Conservation (phyloP, 2,797 vertebrate genomes). For the Paguma larvata region DNA sequence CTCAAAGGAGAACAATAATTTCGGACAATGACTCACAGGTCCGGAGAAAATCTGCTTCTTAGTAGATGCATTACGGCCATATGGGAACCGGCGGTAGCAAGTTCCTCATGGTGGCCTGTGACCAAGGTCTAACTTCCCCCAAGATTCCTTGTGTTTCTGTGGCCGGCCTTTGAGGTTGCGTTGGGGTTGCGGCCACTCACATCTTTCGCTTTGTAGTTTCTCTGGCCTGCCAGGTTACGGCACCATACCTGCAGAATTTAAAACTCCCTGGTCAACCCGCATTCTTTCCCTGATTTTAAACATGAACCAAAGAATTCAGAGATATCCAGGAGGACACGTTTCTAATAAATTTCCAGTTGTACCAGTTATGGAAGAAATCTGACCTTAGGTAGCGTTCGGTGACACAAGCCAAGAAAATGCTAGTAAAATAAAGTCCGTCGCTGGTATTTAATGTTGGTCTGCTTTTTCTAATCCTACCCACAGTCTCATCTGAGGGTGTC, state of each 20-base stretch:
- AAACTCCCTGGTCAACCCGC: not conserved
- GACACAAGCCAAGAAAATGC: not conserved
- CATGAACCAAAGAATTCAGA: not conserved
- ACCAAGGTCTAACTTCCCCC: not conserved
- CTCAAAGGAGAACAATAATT: not conserved
- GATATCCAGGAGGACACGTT: not conserved
- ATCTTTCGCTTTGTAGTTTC: not conserved
- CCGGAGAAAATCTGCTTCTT: not conserved
- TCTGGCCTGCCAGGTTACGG: not conserved
- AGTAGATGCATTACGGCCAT: rapidly evolving
- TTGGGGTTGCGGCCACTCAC: not conserved
- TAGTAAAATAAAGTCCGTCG: not conserved
- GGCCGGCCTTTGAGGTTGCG: not conserved
- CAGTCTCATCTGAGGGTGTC: not conserved
- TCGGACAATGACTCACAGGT: not conserved
- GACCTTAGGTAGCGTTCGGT: not conserved
- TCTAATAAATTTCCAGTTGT: not conserved
- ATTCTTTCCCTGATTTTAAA: not conserved
- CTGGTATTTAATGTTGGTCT: not conserved
- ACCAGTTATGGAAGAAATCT: not conserved
- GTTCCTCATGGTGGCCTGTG: not conserved
- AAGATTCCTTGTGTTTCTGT: not conserved
- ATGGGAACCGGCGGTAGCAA: not conserved
- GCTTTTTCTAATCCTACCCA: too few relatives aligned
- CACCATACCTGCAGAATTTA: not conserved